A percentile compares a stretch with the other conserved stretches of the same genome.
phyloP scores from a whole-genome alignment of 2,797 vertebrate species.

The Muscicapa striata region DNA sequence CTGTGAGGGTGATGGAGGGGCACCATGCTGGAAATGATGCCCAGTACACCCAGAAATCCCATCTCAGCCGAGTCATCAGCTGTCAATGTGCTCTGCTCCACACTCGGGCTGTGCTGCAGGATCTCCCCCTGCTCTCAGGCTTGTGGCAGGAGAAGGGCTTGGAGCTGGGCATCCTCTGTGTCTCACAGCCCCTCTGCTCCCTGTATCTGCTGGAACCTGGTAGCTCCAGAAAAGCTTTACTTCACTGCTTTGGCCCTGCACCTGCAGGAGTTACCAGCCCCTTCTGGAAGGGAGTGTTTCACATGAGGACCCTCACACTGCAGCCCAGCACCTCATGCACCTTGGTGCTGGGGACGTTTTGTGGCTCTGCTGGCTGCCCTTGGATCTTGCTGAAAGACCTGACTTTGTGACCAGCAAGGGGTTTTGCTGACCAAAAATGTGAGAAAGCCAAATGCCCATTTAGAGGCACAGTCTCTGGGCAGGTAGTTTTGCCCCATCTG shows the following conservation, averaged over 20 bases:
- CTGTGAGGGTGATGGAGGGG: background rate
- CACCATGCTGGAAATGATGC: background rate
- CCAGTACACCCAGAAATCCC: background rate
- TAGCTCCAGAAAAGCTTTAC: background rate
- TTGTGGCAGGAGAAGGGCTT: fast-evolving
- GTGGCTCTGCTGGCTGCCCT: background rate
- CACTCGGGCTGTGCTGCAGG: fast-evolving
- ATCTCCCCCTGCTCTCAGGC: background rate
- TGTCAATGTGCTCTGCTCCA: background rate
- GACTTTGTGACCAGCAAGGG: background rate
- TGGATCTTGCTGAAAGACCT: background rate
- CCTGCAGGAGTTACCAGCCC: background rate
- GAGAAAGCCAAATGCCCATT: background rate
- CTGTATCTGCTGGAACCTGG: background rate
- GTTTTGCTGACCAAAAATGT: background rate
- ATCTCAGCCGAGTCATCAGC: background rate
- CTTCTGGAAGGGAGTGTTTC: background rate
- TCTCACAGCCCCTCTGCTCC: background rate
- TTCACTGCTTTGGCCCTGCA: fast-evolving
- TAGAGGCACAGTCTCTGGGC: background rate
- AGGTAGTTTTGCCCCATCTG: background rate
- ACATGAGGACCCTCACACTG: background rate
- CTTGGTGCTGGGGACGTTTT: background rate
- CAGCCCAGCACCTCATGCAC: background rate
- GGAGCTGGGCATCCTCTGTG: background rate